phyloP scores from a whole-genome alignment of 2,797 vertebrate species.

The Holocentrus rufus region DNA sequence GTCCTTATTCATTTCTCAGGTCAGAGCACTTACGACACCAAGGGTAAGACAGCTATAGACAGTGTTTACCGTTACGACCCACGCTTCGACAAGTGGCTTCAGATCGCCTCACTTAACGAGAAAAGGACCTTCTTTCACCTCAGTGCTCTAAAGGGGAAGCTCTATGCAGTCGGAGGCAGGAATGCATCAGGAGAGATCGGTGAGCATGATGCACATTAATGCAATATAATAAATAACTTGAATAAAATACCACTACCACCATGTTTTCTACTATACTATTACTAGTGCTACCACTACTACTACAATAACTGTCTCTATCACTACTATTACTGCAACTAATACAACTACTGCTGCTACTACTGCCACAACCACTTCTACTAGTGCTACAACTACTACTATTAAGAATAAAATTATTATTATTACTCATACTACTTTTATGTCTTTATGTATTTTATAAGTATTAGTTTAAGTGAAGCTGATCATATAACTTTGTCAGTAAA shows the following conservation, averaged over 20 bases:
- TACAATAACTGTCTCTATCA: too few species aligned
- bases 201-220: constrained; percentile 50
- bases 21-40: constrained; percentile 87
- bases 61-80: constrained; percentile 85
- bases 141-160: constrained; percentile 81
- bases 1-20: constrained; percentile 48
- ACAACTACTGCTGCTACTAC: too few species aligned
- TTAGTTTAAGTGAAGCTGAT: neutral
- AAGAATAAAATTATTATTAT: too few species aligned
- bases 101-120: constrained; percentile 84
- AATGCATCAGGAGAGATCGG: constrained; percentile 84
- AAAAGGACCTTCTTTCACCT: constrained; percentile 88
- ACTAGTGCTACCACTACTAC: too few species aligned
- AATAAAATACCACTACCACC: too few species aligned
- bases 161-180: constrained; percentile 84
- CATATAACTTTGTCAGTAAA: neutral
- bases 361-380: too few species aligned
- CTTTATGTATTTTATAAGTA: too few species aligned
- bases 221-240: too few species aligned
- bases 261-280: too few species aligned
- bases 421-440: too few species aligned
- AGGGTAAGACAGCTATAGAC: constrained; percentile 87
- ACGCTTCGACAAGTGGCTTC: constrained; percentile 84
- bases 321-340: too few species aligned
- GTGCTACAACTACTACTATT: too few species aligned